Conservation (phyloP, 2,113 vertebrate genomes). For the Perognathus longimembris region DNA sequence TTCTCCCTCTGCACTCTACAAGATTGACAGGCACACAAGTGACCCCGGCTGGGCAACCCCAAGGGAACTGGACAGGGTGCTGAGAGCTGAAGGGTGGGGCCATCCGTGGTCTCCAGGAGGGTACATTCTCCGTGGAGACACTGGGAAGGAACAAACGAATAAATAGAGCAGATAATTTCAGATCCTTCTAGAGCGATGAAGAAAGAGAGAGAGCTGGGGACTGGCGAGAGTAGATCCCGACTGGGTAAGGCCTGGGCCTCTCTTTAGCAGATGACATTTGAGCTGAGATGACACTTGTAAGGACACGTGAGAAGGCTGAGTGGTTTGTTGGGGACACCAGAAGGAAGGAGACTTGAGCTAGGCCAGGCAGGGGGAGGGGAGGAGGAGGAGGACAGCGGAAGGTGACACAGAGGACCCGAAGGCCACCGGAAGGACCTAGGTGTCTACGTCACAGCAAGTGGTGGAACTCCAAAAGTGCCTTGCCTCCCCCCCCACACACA, state of each 20-base stretch:
- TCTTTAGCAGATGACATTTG: background rate
- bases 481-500: background rate
- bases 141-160: background rate
- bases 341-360: background rate
- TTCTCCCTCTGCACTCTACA: slow-evolving; percentile 19
- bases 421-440: slow-evolving; percentile 3
- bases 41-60: slow-evolving; percentile 13
- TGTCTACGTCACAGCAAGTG: background rate
- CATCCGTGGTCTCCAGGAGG: background rate
- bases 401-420: background rate
- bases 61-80: background rate
- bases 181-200: background rate
- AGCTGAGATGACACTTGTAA: slow-evolving; percentile 41
- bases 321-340: background rate
- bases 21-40: slow-evolving; percentile 17
- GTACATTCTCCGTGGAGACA: background rate
- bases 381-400: background rate
- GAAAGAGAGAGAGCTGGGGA: background rate
- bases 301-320: background rate
- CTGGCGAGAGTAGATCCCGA: background rate
- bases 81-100: background rate
- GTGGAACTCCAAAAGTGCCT: background rate
- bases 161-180: background rate
- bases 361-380: background rate
- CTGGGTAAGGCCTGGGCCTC: background rate